Evolutionary conservation across 2,888 invertebrate genomes (phyloP).

Genomic region (Pheosia gnoma): DNA sequence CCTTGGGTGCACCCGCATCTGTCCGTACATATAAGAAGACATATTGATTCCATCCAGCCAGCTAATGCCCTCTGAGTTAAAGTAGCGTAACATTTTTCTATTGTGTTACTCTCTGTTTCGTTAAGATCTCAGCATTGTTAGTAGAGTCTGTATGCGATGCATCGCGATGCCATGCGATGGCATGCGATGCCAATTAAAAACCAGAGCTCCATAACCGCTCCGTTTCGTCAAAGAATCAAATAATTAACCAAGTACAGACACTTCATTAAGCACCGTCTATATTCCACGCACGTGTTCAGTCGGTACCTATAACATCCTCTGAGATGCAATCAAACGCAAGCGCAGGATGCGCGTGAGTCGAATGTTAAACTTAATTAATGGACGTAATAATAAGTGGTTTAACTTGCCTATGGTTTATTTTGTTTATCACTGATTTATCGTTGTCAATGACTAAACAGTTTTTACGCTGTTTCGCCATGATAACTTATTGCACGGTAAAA

Average conservation of each 20-base stretch:
- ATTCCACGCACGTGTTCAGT: slow-evolving; percentile 48
- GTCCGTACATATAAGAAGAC: no score
- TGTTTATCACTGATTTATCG: background rate
- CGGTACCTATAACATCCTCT: slow-evolving; percentile 47
- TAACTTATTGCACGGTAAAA: no score
- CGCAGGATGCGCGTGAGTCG: slow-evolving; percentile 55
- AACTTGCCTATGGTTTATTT: slow-evolving; percentile 1
- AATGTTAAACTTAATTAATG: slow-evolving; percentile 42
- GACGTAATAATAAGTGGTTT: slow-evolving; percentile 23
- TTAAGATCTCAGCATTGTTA: background rate
- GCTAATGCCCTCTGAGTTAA: no score
- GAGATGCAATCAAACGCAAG: slow-evolving; percentile 51
- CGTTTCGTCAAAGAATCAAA: slow-evolving; percentile 24
- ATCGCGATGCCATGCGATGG: no score
- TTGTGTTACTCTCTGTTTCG: no score
- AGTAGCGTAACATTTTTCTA: no score
- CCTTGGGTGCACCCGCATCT: no score
- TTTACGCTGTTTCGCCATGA: no score
- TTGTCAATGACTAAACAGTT: no score
- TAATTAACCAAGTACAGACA: slow-evolving; percentile 30
- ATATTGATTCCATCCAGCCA: no score
- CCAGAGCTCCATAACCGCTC: background rate
- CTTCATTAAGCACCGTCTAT: slow-evolving; percentile 8
- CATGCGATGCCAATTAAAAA: background rate
- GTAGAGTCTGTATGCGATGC: background rate